Conservation (phyloP, 2,888 invertebrate genomes). For the Smittia sp. region DNA sequence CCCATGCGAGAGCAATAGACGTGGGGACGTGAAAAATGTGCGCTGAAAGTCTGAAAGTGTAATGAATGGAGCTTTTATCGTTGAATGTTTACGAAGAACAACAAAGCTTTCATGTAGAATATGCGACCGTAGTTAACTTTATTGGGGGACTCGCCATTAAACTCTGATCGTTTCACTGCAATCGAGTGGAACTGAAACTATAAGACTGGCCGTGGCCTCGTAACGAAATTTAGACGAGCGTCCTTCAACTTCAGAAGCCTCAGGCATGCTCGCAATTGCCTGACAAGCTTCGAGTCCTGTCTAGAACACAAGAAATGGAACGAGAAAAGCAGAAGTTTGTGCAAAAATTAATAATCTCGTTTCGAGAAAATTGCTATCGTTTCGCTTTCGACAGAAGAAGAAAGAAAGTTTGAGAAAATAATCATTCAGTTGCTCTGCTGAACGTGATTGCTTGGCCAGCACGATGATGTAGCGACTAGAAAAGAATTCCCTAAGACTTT, state of each 20-base stretch:
- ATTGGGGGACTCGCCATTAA: neutral
- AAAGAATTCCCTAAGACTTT: neutral
- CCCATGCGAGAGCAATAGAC: neutral
- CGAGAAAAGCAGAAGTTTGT: constrained; percentile 10
- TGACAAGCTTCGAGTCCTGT: neutral
- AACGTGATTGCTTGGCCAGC: neutral
- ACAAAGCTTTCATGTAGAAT: neutral
- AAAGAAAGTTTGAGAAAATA: neutral
- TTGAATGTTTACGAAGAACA: neutral
- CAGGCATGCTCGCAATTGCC: neutral
- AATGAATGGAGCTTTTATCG: neutral
- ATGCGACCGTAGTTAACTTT: neutral
- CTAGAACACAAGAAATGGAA: neutral
- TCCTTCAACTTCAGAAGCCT: constrained; percentile 1
- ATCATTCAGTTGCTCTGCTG: too few species aligned
- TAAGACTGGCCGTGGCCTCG: neutral
- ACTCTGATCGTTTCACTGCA: neutral
- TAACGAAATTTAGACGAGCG: neutral
- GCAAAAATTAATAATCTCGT: constrained; percentile 33
- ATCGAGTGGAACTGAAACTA: neutral
- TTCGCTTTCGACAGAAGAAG: neutral
- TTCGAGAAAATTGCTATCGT: constrained; percentile 19
- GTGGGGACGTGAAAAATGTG: neutral
- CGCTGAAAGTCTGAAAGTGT: neutral
- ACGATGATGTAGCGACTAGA: neutral